A percentile compares a stretch with the other conserved stretches of the same genome.
phyloP scores from a whole-genome alignment of 1,140 invertebrate genomes.

The Tetragnatha versicolor region DNA sequence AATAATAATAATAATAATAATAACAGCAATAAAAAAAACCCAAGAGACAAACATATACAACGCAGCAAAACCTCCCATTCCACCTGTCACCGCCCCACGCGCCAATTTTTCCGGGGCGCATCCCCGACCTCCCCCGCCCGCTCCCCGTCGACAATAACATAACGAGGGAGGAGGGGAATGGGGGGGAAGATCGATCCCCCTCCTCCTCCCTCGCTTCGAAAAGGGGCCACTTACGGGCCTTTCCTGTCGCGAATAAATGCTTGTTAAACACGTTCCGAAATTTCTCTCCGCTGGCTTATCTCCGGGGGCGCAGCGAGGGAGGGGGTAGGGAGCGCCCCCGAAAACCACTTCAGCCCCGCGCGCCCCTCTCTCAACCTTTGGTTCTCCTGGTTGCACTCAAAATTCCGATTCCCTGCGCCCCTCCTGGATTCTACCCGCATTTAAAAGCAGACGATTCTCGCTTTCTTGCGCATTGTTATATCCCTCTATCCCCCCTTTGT shows the following conservation, averaged over 20 bases:
- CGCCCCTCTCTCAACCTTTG: slow-evolving; percentile 22
- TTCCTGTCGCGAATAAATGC: slow-evolving; percentile 52
- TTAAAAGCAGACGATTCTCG: slow-evolving; percentile 45
- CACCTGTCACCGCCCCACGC: not conserved
- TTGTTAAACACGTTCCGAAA: slow-evolving; percentile 54
- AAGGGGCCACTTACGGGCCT: slow-evolving; percentile 47
- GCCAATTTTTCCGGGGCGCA: not conserved
- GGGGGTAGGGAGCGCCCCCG: slow-evolving; percentile 4
- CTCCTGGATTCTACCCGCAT: not conserved
- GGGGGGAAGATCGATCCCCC: too few species aligned
- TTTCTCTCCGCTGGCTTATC: slow-evolving; percentile 42
- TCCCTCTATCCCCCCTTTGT: too few species aligned
- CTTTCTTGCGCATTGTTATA: slow-evolving; percentile 36
- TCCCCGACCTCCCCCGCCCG: not conserved
- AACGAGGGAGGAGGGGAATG: too few species aligned
- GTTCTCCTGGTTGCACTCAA: slow-evolving; percentile 33
- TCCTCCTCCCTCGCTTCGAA: too few species aligned
- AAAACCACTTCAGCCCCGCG: slow-evolving; percentile 37
- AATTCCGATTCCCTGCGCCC: slow-evolving; percentile 21
- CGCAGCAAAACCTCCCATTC: not conserved
- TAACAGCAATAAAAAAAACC: too few species aligned
- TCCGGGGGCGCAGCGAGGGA: slow-evolving; percentile 10
- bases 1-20: too few species aligned
- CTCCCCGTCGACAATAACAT: slow-evolving; percentile 18
- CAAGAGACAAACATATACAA: too few species aligned